phyloP scores from a whole-genome alignment of 2,888 invertebrate genomes.

The Patella ulyssiponensis region DNA sequence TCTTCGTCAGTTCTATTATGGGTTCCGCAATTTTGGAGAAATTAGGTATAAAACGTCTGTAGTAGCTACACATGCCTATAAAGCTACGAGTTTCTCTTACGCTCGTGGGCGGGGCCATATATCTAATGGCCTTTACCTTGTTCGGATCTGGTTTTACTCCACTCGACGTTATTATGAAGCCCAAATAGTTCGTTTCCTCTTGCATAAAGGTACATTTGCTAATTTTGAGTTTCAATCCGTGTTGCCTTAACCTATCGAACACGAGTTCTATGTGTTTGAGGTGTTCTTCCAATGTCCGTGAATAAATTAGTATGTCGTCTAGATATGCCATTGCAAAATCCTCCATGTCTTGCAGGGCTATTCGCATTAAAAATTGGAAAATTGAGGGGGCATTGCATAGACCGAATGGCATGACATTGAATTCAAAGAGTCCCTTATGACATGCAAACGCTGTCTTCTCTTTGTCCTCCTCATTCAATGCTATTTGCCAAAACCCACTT shows the following conservation, averaged over 20 bases:
- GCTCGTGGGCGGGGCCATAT: constrained; percentile 27
- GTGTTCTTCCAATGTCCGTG: constrained; percentile 33
- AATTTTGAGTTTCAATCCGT: constrained; percentile 29
- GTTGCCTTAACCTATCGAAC: constrained; percentile 29
- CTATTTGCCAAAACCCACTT: constrained; percentile 36
- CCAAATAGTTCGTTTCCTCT: constrained; percentile 26
- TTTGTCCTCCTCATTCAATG: constrained; percentile 32
- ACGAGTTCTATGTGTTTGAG: constrained; percentile 25
- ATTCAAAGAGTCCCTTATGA: constrained; percentile 34
- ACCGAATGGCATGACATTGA: constrained; percentile 35
- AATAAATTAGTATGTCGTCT: constrained; percentile 38
- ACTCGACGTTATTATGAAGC: constrained; percentile 22
- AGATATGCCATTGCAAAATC: constrained; percentile 32
- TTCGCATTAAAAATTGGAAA: not conserved
- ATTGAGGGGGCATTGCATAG: constrained; percentile 30
- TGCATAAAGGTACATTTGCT: constrained; percentile 36
- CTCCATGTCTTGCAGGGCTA: not conserved
- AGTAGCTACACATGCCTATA: constrained; percentile 41
- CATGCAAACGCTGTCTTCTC: constrained; percentile 36
- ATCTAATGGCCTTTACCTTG: constrained; percentile 31
- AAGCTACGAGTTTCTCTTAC: constrained; percentile 38
- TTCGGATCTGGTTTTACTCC: constrained; percentile 32
- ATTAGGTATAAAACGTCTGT: constrained; percentile 36
- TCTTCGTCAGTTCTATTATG: no score
- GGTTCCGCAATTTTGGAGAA: no score